A percentile compares a stretch with the other conserved stretches of the same genome.
phyloP scores from a whole-genome alignment of 2,113 vertebrate genomes.

The Recurvirostra avosetta region DNA sequence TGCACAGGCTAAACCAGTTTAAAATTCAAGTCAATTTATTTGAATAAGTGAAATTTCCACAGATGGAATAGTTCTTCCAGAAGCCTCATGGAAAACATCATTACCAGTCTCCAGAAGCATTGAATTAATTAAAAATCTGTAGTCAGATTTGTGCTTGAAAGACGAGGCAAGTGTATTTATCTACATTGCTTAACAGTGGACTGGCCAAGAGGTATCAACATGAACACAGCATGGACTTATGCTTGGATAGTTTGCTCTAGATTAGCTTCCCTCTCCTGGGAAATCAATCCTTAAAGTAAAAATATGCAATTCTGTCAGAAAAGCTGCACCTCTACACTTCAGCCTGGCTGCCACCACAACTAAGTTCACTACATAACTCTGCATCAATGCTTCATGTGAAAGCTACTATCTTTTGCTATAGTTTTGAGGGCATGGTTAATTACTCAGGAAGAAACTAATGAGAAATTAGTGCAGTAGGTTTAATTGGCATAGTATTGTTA shows the following conservation, averaged over 20 bases:
- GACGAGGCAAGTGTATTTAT: background rate
- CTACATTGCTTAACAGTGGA: background rate
- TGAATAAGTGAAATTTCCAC: background rate
- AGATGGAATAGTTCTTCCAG: background rate
- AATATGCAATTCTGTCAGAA: background rate
- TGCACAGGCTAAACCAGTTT: background rate
- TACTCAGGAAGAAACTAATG: background rate
- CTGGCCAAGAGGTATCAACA: background rate
- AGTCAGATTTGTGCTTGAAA: background rate
- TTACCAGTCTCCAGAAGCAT: background rate
- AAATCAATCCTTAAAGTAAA: background rate
- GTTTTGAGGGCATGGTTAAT: background rate
- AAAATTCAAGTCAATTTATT: background rate
- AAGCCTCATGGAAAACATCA: background rate
- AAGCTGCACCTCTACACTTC: background rate
- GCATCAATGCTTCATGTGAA: background rate
- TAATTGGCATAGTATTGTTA: background rate
- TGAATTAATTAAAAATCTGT: background rate
- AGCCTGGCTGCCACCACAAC: background rate
- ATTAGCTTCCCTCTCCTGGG: background rate
- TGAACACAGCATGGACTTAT: background rate
- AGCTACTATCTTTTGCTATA: background rate
- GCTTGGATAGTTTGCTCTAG: background rate
- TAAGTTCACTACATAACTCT: background rate
- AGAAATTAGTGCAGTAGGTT: background rate